phyloP scores from a whole-genome alignment of 2,888 invertebrate genomes.

The Pseudoips prasinana region DNA sequence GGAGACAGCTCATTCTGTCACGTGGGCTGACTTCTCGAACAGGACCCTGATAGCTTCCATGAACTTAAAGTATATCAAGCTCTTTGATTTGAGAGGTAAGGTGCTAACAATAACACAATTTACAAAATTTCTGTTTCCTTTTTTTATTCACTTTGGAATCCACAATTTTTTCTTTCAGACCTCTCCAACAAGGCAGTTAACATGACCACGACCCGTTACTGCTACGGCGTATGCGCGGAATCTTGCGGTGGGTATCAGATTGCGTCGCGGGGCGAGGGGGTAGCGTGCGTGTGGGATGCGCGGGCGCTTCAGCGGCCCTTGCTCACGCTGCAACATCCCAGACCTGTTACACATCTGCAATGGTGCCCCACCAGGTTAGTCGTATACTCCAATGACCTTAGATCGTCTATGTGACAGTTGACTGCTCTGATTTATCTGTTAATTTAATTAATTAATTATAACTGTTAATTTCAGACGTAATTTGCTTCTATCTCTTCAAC shows the following conservation, averaged over 20 bases:
- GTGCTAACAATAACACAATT: no score
- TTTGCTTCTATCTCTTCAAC: constrained; percentile 90
- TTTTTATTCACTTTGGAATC: no score
- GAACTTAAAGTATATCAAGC: constrained; percentile 93
- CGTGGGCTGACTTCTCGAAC: constrained; percentile 90
- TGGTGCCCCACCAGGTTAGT: constrained; percentile 91
- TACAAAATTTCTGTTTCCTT: no score
- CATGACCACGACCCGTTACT: constrained; percentile 89
- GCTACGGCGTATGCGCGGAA: constrained; percentile 91
- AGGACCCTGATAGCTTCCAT: constrained; percentile 93
- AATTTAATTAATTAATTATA: no score
- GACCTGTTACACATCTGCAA: constrained; percentile 87
- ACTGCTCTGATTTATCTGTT: no score
- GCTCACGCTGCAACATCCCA: constrained; percentile 84
- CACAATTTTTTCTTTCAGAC: constrained; percentile 76
- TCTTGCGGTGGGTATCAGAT: constrained; percentile 89
- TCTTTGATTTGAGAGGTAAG: constrained; percentile 94
- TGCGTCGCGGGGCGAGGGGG: constrained; percentile 91
- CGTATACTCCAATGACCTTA: no score
- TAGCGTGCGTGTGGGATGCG: constrained; percentile 94
- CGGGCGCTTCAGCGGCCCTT: constrained; percentile 93
- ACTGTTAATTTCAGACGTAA: constrained; percentile 76
- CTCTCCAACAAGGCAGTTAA: constrained; percentile 84
- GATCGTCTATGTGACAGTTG: no score
- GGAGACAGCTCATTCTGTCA: constrained; percentile 91